phyloP scores from a whole-genome alignment of 2,797 vertebrate genomes.

The Trachurus trachurus region DNA sequence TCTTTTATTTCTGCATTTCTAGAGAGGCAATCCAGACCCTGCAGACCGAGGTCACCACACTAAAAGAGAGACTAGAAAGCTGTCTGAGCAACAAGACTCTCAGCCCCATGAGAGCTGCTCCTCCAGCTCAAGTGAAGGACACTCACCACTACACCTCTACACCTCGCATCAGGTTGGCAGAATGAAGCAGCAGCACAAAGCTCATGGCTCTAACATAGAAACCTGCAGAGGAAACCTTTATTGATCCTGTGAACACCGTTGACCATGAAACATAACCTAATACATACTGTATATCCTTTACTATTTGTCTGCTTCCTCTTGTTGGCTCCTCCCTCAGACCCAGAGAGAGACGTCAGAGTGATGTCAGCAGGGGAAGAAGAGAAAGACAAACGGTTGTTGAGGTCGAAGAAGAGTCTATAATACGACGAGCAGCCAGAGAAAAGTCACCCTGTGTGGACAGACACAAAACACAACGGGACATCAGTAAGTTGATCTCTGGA shows the following conservation, averaged over 20 bases:
- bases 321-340: slow-evolving; percentile 36
- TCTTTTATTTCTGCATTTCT: slow-evolving; percentile 2
- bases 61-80: slow-evolving; percentile 84
- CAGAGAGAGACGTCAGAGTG: slow-evolving; percentile 10
- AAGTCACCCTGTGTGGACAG: slow-evolving; percentile 74
- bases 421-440: slow-evolving; percentile 3
- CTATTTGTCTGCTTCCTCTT: no score
- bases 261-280: no score
- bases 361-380: slow-evolving; percentile 10
- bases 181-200: neutral
- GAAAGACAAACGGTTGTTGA: slow-evolving; percentile 9
- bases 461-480: slow-evolving; percentile 51
- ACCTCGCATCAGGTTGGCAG: slow-evolving; percentile 72
- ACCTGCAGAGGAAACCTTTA: neutral
- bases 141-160: slow-evolving; percentile 28
- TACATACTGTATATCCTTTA: no score
- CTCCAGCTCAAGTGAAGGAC: slow-evolving; percentile 27
- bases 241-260: neutral
- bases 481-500: slow-evolving; percentile 76
- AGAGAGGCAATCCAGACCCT: slow-evolving; percentile 87
- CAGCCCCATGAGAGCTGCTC: slow-evolving; percentile 25
- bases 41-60: slow-evolving; percentile 85
- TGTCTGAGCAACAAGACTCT: slow-evolving; percentile 63
- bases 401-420: neutral
- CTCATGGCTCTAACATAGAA: neutral